Base-by-base conservation (phyloP, 1,140 invertebrate species). In the Schlechtendalia chinensis region DNA sequence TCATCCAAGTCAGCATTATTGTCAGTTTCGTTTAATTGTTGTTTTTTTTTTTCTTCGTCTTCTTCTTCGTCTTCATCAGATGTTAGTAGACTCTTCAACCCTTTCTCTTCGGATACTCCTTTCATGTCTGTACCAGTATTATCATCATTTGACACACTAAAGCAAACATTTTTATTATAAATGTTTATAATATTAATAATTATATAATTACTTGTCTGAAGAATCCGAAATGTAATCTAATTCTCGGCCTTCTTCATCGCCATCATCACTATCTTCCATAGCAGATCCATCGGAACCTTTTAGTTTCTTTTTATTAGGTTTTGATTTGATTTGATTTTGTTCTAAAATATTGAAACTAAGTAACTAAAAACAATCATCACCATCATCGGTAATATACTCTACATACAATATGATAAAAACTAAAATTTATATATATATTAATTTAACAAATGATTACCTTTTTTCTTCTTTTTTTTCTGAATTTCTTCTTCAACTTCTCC, bases 251-350 rank as follows among this genome's bases (percentile, higher is more conserved):
- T 98, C 96, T 84, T 94, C 95, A 86, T 98, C 96, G 0, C 96
- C 96, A 86, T 98, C 96, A 87, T 98, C 96, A 84, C 95, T 97
- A 86, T 98, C 96, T 86, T 98, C 96, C 75, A 94, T 90, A 0
- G 95, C 95, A 84, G 96, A 95, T 83, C 93, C 91, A 84, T 97
- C 92, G 0, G 94, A 91, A 82, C 89, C 89, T 81, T 91, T 88
- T 80, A 91, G 89, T 79, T 91, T 91, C 84, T 94, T 94, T 84
- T 93, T n/a, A n/a, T n/a, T 93, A 67, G 89, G 89, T 75, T 86
- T 85, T 0, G 81, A 82, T 81, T 82, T 74, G 74, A 80, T 79
- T 45, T 71, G 80, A 27, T 11, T 32, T 80, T 81, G 56, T n/a
- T 61, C 24, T 59, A 56, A 71, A 80, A 65, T 16, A 47, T 50